Percentiles rank a stretch among this genome's conserved stretches.
Evolutionary conservation across 1,140 invertebrate genomes (phyloP).

Genomic region (Drosophila burlai): DNA sequence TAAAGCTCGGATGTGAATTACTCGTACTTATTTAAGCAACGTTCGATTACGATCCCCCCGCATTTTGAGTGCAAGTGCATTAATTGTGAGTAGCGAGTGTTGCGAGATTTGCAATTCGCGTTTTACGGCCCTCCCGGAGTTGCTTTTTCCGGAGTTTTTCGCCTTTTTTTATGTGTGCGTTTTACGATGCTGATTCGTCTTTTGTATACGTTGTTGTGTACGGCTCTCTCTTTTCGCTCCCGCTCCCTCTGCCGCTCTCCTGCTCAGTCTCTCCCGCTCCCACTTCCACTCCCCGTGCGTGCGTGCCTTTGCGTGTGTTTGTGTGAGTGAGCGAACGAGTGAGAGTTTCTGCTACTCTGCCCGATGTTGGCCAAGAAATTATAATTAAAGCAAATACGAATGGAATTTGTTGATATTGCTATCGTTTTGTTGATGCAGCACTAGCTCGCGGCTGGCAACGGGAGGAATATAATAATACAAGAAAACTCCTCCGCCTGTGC

Average conservation of each 20-base stretch:
- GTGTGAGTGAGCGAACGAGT: constrained; percentile 32
- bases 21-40: constrained; percentile 62
- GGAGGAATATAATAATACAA: constrained; percentile 15
- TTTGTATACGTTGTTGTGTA: constrained; percentile 71
- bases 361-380: constrained; percentile 52
- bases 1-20: constrained; percentile 72
- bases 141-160: constrained; percentile 56
- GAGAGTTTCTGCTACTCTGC: constrained; percentile 30
- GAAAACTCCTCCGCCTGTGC: constrained; percentile 25
- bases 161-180: constrained; percentile 49
- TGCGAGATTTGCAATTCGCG: constrained; percentile 13
- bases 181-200: constrained; percentile 78
- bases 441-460: constrained; percentile 1
- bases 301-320: constrained; percentile 21
- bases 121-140: constrained; percentile 40
- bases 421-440: constrained; percentile 13
- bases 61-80: constrained; percentile 74
- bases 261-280: constrained; percentile 38
- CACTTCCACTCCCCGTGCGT: constrained; percentile 21
- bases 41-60: constrained; percentile 52
- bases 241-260: constrained; percentile 26
- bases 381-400: constrained; percentile 76
- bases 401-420: constrained; percentile 53
- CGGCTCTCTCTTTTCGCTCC: constrained; percentile 50
- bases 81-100: constrained; percentile 71